Conservation (phyloP, 2,797 vertebrate genomes). For the Cynopterus sphinx region DNA sequence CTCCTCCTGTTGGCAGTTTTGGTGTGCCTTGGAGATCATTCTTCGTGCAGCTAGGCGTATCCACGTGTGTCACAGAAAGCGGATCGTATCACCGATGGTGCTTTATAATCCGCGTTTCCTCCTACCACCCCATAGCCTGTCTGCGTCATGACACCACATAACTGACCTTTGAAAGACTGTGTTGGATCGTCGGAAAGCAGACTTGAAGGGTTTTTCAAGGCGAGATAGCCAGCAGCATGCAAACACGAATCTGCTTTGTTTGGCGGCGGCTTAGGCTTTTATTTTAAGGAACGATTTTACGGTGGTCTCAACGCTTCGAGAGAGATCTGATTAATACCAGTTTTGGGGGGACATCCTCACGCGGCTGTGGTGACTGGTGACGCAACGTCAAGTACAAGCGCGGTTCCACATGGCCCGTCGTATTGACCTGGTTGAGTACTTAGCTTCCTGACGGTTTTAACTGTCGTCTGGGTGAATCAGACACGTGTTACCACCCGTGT, state of each 20-base stretch:
- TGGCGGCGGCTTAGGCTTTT: not conserved
- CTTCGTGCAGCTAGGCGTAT: not conserved
- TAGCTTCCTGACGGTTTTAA: not conserved
- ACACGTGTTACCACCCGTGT: fast-evolving
- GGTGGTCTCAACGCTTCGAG: not conserved
- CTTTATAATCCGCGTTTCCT: conserved; percentile 1
- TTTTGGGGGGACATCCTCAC: not conserved
- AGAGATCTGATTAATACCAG: not conserved
- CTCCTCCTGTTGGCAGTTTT: not conserved
- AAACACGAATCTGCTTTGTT: not conserved
- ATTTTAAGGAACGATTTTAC: not conserved
- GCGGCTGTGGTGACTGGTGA: not conserved
- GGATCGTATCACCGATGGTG: not conserved
- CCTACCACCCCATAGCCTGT: not conserved
- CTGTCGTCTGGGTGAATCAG: not conserved
- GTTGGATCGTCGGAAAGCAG: not conserved
- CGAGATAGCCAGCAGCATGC: not conserved
- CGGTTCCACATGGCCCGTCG: not conserved
- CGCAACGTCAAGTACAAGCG: not conserved
- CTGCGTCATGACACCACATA: not conserved
- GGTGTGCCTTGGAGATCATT: not conserved
- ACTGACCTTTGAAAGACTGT: not conserved
- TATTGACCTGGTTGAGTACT: not conserved
- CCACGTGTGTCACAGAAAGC: not conserved
- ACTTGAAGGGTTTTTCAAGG: not conserved